These are phyloP conservation scores for Spheniscus humboldti DNA, from an alignment of 2,797 vertebrate species.

Conservation along the genomic window DNA sequence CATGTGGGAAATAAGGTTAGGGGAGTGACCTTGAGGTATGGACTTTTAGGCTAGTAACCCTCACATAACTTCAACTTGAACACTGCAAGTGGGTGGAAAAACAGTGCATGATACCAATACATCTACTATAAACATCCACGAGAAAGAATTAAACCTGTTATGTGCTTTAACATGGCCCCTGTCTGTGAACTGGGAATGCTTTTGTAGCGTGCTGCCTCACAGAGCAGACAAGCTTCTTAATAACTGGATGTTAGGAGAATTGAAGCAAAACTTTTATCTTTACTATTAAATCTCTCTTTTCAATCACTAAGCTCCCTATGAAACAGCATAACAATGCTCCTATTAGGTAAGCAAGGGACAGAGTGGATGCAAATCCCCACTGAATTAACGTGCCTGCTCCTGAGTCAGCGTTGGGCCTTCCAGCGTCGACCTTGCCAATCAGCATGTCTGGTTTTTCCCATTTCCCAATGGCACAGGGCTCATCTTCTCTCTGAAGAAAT, in stretches of 20 bases:
- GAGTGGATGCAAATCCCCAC: conserved; percentile 44
- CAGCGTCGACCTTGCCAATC: conserved; percentile 54
- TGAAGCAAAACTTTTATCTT: conserved; percentile 62
- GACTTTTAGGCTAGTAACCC: background rate
- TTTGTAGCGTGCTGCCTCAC: background rate
- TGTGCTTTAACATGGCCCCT: background rate
- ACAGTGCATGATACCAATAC: background rate
- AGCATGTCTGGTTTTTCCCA: conserved; percentile 35
- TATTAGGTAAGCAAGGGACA: conserved; percentile 61
- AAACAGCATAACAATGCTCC: conserved; percentile 46
- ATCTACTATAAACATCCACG: background rate
- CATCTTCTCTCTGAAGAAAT: conserved; percentile 22
- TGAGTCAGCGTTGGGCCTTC: conserved; percentile 40
- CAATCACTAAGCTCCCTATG: conserved; percentile 48
- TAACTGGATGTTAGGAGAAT: conserved; percentile 33
- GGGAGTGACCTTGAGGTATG: conserved; percentile 29
- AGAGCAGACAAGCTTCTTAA: conserved; percentile 34
- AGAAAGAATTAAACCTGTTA: background rate
- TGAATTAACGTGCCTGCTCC: conserved; percentile 33
- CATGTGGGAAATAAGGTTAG: conserved; percentile 26
- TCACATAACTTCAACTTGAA: background rate
- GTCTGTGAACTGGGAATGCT: background rate
- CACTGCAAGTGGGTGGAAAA: background rate
- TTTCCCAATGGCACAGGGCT: conserved; percentile 30
- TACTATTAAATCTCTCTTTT: conserved; percentile 58